Evolutionary conservation across 2,888 invertebrate genomes (phyloP).

Genomic region (Oscheius sp.): DNA sequence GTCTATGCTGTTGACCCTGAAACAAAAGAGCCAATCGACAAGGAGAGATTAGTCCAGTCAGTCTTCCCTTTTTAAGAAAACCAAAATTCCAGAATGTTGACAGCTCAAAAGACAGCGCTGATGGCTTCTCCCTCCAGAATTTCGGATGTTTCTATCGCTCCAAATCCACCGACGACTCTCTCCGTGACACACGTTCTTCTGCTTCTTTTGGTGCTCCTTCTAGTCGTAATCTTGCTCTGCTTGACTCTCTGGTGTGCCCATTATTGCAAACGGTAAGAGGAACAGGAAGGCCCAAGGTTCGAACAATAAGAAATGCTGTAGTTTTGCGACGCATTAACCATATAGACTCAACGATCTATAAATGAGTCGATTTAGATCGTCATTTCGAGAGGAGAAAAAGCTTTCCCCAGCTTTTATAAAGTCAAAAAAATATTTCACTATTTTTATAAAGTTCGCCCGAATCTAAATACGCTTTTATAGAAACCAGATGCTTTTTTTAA

Average conservation of each 20-base stretch:
- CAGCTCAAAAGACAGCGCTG: slow-evolving; percentile 4
- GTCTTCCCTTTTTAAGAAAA: background rate
- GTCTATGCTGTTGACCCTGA: slow-evolving; percentile 59
- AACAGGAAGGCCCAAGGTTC: no score
- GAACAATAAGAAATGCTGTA: no score
- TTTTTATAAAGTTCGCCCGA: no score
- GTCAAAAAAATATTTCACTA: no score
- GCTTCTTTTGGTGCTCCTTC: slow-evolving; percentile 27
- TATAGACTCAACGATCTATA: no score
- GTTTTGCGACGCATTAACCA: no score
- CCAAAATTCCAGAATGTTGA: background rate
- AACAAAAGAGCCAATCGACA: slow-evolving; percentile 47
- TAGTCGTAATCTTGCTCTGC: slow-evolving; percentile 24
- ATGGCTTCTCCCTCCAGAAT: slow-evolving; percentile 20
- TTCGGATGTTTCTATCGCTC: slow-evolving; percentile 11
- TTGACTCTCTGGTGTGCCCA: slow-evolving; percentile 24
- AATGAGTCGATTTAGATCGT: no score
- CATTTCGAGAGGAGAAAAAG: no score
- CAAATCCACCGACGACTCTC: background rate
- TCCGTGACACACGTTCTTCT: slow-evolving; percentile 9
- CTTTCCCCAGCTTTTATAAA: no score
- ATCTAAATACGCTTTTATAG: no score
- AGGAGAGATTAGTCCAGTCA: slow-evolving; percentile 23
- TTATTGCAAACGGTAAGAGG: slow-evolving; percentile 30
- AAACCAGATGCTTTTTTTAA: no score